These are phyloP conservation scores for Mythimna albipuncta DNA, from an alignment of 2,888 invertebrate genomes.

Conservation along the genomic window DNA sequence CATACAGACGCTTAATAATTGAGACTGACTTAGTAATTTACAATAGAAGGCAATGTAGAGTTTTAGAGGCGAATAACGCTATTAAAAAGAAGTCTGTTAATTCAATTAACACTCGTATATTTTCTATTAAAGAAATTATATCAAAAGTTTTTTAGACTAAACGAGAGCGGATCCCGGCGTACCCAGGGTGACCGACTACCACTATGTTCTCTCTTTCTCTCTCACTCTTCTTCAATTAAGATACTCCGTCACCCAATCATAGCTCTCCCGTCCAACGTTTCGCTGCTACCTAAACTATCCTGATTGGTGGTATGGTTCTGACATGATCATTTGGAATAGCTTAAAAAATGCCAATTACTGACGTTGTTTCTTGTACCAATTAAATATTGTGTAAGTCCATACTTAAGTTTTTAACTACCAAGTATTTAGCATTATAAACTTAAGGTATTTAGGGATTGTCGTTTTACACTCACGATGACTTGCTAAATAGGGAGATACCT, in stretches of 20 bases:
- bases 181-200: not conserved
- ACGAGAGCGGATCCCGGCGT: not conserved
- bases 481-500: conserved; percentile 21
- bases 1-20: too few species aligned
- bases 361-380: conserved; percentile 1
- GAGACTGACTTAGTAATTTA: too few species aligned
- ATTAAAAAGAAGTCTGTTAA: too few species aligned
- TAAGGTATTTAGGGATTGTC: conserved; percentile 56
- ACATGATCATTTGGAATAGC: not conserved
- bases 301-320: not conserved
- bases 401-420: conserved; percentile 13
- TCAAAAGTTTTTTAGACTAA: not conserved
- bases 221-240: not conserved
- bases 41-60: too few species aligned
- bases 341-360: not conserved
- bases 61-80: too few species aligned
- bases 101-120: too few species aligned
- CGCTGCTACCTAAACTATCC: not conserved
- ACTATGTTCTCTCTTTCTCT: not conserved
- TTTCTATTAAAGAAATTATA: too few species aligned
- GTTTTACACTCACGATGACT: conserved; percentile 37
- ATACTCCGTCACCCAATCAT: too few species aligned
- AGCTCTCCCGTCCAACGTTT: too few species aligned
- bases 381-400: not conserved
- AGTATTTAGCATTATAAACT: conserved; percentile 44